Percentiles rank a stretch among this genome's conserved stretches.
These are phyloP conservation scores for Tanypteryx hageni DNA, from an alignment of 2,888 invertebrate species.

Conservation along the genomic window DNA sequence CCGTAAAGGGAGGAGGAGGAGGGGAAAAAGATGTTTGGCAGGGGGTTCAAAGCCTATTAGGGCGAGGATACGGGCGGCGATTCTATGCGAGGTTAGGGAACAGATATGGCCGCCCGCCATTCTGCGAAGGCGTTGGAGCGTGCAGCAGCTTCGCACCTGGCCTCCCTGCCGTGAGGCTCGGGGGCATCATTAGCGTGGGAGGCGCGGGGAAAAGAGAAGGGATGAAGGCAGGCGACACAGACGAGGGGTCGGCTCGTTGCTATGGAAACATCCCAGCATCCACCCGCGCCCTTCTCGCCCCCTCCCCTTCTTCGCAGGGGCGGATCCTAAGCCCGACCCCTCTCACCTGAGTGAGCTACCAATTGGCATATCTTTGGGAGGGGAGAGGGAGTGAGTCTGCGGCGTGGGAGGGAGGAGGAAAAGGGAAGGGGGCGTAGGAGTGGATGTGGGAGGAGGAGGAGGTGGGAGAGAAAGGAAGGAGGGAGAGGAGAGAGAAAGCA, in stretches of 20 bases:
- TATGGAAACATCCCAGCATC: not conserved
- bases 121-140: constrained; percentile 39
- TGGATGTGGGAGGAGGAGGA: too few relatives aligned
- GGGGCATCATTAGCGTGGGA: not conserved
- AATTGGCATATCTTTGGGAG: constrained; percentile 24
- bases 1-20: not conserved
- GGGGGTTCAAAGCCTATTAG: constrained; percentile 15
- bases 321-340: not conserved
- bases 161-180: not conserved
- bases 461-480: too few relatives aligned
- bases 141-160: constrained; percentile 47
- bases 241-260: not conserved
- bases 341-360: constrained; percentile 52
- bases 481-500: too few relatives aligned
- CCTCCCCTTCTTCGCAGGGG: too few relatives aligned
- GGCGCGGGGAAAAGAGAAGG: not conserved
- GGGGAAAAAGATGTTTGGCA: not conserved
- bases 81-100: not conserved
- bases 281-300: not conserved
- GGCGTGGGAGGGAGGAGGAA: not conserved
- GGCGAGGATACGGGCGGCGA: not conserved
- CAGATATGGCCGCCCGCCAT: constrained; percentile 28
- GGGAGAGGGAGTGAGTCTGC: not conserved
- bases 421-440: too few relatives aligned
- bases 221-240: too few relatives aligned